These are phyloP conservation scores for Ammospiza caudacuta DNA, from an alignment of 2,113 vertebrate genomes.

Conservation along the genomic window DNA sequence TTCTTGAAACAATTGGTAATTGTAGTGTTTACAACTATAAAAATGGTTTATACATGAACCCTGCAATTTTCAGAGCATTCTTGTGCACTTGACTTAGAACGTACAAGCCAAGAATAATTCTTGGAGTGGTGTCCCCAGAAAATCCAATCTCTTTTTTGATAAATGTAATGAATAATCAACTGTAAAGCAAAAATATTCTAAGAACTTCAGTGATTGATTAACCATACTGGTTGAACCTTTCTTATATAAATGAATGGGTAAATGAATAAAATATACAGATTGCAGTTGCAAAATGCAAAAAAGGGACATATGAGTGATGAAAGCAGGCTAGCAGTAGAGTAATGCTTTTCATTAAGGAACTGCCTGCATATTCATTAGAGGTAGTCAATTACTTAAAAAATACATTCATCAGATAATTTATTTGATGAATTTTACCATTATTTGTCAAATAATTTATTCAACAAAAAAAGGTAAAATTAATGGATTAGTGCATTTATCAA, in stretches of 20 bases:
- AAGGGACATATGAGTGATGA: conserved; percentile 58
- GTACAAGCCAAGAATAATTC: neutral
- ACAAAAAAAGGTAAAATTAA: conserved; percentile 64
- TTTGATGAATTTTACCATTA: conserved; percentile 66
- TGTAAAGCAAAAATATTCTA: conserved; percentile 30
- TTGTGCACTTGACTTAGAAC: neutral
- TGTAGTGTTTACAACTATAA: conserved; percentile 3
- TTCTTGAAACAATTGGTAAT: conserved; percentile 50
- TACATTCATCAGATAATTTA: conserved; percentile 58
- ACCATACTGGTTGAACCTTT: conserved; percentile 11
- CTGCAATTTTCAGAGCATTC: conserved; percentile 29
- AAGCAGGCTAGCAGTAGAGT: conserved; percentile 55
- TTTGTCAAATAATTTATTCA: conserved; percentile 69
- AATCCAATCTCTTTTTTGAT: neutral
- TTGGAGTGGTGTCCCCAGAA: neutral
- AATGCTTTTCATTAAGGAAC: conserved; percentile 62
- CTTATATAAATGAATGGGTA: conserved; percentile 49
- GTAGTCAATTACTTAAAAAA: conserved; percentile 49
- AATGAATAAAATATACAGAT: conserved; percentile 65
- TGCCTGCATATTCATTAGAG: conserved; percentile 63
- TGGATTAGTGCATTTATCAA: conserved; percentile 42
- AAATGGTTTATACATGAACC: conserved; percentile 2
- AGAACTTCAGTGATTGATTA: conserved; percentile 42
- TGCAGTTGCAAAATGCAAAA: conserved; percentile 45
- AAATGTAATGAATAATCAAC: conserved; percentile 33